These are phyloP conservation scores for Cheilosia grossa DNA, from an alignment of 2,888 invertebrate genomes.

Conservation along the genomic window DNA sequence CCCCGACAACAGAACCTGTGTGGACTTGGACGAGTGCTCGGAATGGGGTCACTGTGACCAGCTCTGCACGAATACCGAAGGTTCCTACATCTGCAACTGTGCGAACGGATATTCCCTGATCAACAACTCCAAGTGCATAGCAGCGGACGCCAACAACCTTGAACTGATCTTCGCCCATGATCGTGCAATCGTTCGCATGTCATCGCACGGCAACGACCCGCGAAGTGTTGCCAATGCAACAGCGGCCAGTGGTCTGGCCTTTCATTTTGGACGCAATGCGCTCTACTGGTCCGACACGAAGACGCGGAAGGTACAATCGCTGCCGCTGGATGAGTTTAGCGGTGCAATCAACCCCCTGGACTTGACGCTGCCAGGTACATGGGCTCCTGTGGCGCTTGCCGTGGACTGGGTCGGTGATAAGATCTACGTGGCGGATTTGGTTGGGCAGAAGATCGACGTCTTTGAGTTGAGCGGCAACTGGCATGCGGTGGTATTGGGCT, in stretches of 20 bases:
- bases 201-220: slow-evolving; percentile 86
- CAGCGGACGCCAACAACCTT: slow-evolving; percentile 85
- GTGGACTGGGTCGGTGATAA: slow-evolving; percentile 99
- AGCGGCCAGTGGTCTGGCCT: slow-evolving; percentile 93
- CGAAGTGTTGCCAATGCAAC: slow-evolving; percentile 90
- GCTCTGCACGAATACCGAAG: slow-evolving; percentile 94
- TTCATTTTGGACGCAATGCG: slow-evolving; percentile 89
- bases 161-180: slow-evolving; percentile 89
- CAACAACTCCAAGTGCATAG: slow-evolving; percentile 87
- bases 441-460: slow-evolving; percentile 97
- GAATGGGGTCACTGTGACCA: slow-evolving; percentile 99
- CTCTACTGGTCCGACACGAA: slow-evolving; percentile 96
- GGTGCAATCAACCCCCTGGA: slow-evolving; percentile 84
- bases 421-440: slow-evolving; percentile 95
- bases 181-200: slow-evolving; percentile 88
- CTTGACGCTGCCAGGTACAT: slow-evolving; percentile 91
- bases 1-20: slow-evolving; percentile 92
- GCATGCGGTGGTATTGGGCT: slow-evolving; percentile 95
- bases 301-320: slow-evolving; percentile 89
- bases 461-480: slow-evolving; percentile 93
- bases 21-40: slow-evolving; percentile 95
- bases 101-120: slow-evolving; percentile 89
- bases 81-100: slow-evolving; percentile 93
- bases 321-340: slow-evolving; percentile 83
- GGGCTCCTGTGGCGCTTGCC: slow-evolving; percentile 95